Conservation (phyloP, 2,797 vertebrate genomes). For the Trematomus bernacchii region DNA sequence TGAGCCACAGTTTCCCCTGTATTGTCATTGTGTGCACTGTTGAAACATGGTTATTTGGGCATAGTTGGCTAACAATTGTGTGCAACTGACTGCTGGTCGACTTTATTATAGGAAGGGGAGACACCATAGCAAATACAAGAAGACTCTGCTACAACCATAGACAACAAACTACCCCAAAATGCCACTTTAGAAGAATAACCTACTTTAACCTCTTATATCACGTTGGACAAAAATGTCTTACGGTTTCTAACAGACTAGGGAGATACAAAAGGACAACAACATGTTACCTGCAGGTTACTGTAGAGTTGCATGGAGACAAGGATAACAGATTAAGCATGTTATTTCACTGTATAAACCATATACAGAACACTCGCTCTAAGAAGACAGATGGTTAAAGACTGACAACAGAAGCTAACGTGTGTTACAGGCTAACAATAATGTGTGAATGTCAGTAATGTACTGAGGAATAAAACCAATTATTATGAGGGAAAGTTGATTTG, state of each 20-base stretch:
- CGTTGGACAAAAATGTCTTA: too few relatives aligned
- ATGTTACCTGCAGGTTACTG: constrained; percentile 71
- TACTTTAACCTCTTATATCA: neutral
- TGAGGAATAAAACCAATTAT: neutral
- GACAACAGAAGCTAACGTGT: neutral
- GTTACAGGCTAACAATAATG: too few relatives aligned
- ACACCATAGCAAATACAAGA: neutral
- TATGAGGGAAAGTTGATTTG: neutral
- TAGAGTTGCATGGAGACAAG: constrained; percentile 34
- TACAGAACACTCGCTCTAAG: neutral
- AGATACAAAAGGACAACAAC: neutral
- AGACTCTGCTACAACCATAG: neutral
- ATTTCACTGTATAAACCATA: neutral
- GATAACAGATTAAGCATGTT: constrained; percentile 5
- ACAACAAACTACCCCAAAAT: neutral
- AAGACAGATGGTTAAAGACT: neutral
- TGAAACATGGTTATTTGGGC: too few relatives aligned
- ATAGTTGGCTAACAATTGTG: too few relatives aligned
- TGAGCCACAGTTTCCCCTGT: too few relatives aligned
- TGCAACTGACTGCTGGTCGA: neutral
- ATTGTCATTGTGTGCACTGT: too few relatives aligned
- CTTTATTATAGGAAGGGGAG: neutral
- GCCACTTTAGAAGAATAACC: neutral
- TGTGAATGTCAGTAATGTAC: neutral
- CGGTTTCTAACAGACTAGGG: neutral